Conservation (phyloP, 2,888 invertebrate species). For the Craniophora ligustri region DNA sequence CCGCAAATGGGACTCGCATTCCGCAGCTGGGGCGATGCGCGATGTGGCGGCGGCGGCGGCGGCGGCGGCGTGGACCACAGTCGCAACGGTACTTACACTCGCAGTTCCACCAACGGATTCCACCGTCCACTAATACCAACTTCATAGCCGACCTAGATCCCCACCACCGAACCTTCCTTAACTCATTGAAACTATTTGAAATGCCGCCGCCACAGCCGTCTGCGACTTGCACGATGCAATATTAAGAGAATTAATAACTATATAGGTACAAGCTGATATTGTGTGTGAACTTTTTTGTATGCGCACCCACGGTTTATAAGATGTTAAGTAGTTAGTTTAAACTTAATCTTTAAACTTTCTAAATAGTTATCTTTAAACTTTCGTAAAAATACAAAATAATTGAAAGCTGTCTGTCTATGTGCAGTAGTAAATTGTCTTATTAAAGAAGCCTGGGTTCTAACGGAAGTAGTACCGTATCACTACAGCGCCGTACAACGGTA, state of each 20-base stretch:
- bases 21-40: conserved; percentile 65
- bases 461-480: conserved; percentile 27
- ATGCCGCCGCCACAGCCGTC: conserved; percentile 21
- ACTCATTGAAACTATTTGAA: conserved; percentile 33
- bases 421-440: conserved; percentile 11
- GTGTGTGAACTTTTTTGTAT: too few species aligned
- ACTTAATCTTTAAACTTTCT: too few species aligned
- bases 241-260: too few species aligned
- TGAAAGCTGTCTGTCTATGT: too few species aligned
- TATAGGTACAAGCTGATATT: too few species aligned
- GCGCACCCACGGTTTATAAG: too few species aligned
- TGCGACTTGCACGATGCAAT: conserved; percentile 30
- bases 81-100: conserved; percentile 85
- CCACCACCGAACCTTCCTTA: conserved; percentile 55
- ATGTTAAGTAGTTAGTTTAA: too few species aligned
- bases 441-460: conserved; percentile 17
- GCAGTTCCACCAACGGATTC: conserved; percentile 86
- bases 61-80: conserved; percentile 64
- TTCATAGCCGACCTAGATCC: conserved; percentile 77
- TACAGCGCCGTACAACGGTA: neutral
- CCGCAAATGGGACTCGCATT: conserved; percentile 86
- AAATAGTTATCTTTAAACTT: too few species aligned
- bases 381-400: too few species aligned
- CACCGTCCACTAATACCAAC: conserved; percentile 65
- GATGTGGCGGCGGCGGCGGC: conserved; percentile 44